Base-by-base conservation (phyloP, 2,113 vertebrate species). In the Nerophis ophidion region DNA sequence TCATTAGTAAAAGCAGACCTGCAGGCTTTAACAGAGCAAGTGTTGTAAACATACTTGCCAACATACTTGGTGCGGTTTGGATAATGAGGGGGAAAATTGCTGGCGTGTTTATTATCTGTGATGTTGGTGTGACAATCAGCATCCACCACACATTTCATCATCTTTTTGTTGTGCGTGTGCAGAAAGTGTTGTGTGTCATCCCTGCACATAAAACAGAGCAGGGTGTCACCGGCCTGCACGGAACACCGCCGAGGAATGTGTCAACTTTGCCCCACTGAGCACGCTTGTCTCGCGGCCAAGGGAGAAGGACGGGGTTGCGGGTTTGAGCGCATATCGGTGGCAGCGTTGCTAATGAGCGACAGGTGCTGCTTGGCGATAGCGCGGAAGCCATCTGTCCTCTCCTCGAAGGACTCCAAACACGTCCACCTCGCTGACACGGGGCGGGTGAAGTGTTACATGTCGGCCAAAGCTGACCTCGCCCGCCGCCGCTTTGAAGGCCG, bases 341-440 rank as follows among this genome's bases (percentile, higher is more conserved):
- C 77, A 74, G 81, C 35, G 57, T 86, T 84, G 81, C 83, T 88
- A 87, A 88, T 88, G 80, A 83, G 78, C 75, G 82, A 87, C 86
- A 87, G 87, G 84, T 89, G 87, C 67, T 70, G 44, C 65, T 63
- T 67, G 71, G 74, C 65, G 71, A 73, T 12, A 57, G 81, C 76
- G 61, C 74, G 77, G 79, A 69, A 56, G 75, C 81, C 81, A 84
- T 81, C 79, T 84, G 76, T 60, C 53, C 1, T 26, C 81, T 79
- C 80, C 65, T 35, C 5, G 35, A 79, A 64, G 76, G 74, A 78
- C 72, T 63, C 65, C 1, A 83, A 58, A 79, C 66, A 77, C 75
- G 61, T 63, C 62, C 57, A 84, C 79, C 80, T 71, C 83, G 68
- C 67, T 80, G 80, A 85, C 81, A 79, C 80, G 60, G 42, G 42